These are phyloP conservation scores for Rhinichthys klamathensis DNA, from an alignment of 2,113 vertebrate species.

Conservation along the genomic window DNA sequence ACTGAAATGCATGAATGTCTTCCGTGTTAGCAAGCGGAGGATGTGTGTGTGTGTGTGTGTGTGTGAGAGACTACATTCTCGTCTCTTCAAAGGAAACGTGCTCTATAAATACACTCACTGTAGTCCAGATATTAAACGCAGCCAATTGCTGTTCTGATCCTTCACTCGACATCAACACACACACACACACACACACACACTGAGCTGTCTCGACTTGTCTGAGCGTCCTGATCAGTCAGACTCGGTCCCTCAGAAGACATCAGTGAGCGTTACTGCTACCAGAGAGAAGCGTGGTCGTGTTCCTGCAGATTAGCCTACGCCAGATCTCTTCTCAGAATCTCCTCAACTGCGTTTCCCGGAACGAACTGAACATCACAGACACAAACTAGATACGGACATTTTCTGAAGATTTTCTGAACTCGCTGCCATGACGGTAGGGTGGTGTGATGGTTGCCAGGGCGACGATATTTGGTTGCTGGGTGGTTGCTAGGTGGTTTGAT, in stretches of 20 bases:
- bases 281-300: not conserved
- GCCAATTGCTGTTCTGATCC: constrained; percentile 72
- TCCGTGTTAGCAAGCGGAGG: not conserved
- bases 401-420: not conserved
- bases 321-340: constrained; percentile 9
- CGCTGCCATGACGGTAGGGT: not conserved
- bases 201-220: not conserved
- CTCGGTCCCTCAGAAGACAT: not conserved
- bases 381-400: not conserved
- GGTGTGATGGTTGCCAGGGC: not conserved
- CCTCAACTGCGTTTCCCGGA: not conserved
- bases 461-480: not conserved
- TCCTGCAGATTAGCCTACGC: not conserved
- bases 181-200: constrained; percentile 16
- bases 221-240: constrained; percentile 2
- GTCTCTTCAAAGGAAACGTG: constrained; percentile 67
- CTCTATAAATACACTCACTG: constrained; percentile 74
- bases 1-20: not conserved
- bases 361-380: constrained; percentile 2
- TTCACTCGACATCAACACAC: constrained; percentile 54
- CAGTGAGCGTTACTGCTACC: not conserved
- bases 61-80: constrained; percentile 54
- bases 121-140: constrained; percentile 67
- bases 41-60: too few species aligned
- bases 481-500: constrained; percentile 6